Base-by-base conservation (phyloP, 2,797 vertebrate genomes). In the Sebastiscus albofasciatus region DNA sequence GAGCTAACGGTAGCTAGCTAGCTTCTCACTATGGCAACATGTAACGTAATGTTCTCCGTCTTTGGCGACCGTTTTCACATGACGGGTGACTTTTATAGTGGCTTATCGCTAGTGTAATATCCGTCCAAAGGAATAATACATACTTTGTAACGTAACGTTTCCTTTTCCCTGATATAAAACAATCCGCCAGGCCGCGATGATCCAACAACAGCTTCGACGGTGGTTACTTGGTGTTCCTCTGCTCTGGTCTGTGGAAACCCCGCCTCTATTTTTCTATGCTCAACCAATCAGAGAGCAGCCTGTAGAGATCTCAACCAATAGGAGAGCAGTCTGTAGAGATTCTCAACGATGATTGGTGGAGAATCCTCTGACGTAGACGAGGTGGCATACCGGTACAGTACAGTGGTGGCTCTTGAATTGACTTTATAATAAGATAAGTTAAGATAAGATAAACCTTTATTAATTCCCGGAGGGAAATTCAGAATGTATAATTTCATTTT, bases 141-240 rank as follows among this genome's bases (percentile, higher is more conserved):
- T 75, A 85, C 55, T 79, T 75, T 34, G 5, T 22, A 73, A 59
- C 31, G 54, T 82, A 76, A 75, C 65, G 77, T 84, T 81, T 85
- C 52, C 34, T 39, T 70, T 42, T 67, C 36, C 64, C 75, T 66
- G 8, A 46, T 46, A 79, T 68, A 7, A 84, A 78, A 67, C 76
- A 88, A 60, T 71, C 81, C 73, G 5, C 70, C 64, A 93, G 93
- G 93, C 94, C 94, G 77, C 88, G 74, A 49, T 6, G 78, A 82
- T 79, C 89, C 87, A 54, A 60, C 87, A 54, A 58, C 68, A 67
- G 83, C 69, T 76, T 56, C 72, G 24, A 64, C 83, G 36, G 20
- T 71, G 67, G 24, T 60, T 58, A 55, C 72, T 82, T 70, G 62
- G 20, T 60, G 42, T 69, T 77, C 67, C 64, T 42, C 39, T 46